A percentile compares a stretch with the other conserved stretches of the same genome.
Conservation (phyloP, 2,888 invertebrate genomes). For the Dyspetes luteomarginatus region DNA sequence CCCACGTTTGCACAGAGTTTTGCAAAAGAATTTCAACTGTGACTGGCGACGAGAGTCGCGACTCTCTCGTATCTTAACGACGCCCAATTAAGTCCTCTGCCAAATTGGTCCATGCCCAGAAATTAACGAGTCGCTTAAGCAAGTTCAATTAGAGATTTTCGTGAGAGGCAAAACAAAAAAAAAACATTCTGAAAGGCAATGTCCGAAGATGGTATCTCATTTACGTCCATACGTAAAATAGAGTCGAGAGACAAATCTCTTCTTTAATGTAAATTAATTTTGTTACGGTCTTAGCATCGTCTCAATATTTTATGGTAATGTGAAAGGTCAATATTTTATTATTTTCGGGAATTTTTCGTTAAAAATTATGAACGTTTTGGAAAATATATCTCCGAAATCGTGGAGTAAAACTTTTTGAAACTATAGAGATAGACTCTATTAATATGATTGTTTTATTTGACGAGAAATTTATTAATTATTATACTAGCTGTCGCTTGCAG, state of each 20-base stretch:
- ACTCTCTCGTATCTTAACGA: constrained; percentile 5
- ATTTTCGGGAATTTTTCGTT: too few relatives aligned
- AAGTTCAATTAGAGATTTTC: neutral
- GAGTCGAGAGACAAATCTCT: neutral
- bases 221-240: neutral
- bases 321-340: too few relatives aligned
- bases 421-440: too few relatives aligned
- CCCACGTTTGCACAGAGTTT: neutral
- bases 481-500: too few relatives aligned
- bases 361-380: too few relatives aligned
- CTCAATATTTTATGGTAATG: too few relatives aligned
- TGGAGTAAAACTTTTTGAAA: too few relatives aligned
- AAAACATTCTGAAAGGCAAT: neutral
- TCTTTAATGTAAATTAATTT: neutral
- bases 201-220: neutral
- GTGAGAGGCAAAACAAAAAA: neutral
- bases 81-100: constrained; percentile 38
- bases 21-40: constrained; percentile 18
- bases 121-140: constrained; percentile 18
- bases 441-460: too few relatives aligned
- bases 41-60: constrained; percentile 1
- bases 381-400: too few relatives aligned
- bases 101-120: constrained; percentile 6
- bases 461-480: too few relatives aligned
- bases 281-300: too few relatives aligned